Conservation (phyloP, 1,140 invertebrate species). For the Drosophila baimaii region DNA sequence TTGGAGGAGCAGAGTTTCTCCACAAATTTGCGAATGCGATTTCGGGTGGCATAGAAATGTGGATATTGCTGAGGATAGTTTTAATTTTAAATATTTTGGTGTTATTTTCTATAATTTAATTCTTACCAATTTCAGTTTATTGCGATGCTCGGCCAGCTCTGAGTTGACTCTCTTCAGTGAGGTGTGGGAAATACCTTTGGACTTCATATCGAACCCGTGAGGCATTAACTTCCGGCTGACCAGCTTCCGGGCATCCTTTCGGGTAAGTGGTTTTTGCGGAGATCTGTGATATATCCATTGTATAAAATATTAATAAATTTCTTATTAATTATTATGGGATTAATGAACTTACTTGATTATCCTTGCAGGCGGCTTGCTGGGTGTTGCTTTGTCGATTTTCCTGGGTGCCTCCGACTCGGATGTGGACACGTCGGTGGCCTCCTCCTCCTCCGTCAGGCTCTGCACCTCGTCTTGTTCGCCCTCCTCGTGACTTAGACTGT, state of each 20-base stretch:
- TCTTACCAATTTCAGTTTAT: conserved; percentile 66
- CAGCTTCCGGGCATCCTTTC: conserved; percentile 63
- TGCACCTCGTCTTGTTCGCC: conserved; percentile 22
- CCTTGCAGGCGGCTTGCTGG: conserved; percentile 9
- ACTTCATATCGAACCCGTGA: conserved; percentile 58
- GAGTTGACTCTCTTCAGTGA: conserved; percentile 50
- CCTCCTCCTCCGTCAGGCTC: conserved; percentile 37
- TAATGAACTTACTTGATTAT: conserved; percentile 32
- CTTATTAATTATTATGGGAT: not conserved
- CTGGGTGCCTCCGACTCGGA: conserved; percentile 47
- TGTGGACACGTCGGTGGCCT: conserved; percentile 34
- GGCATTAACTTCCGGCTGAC: conserved; percentile 50
- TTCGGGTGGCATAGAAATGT: conserved; percentile 74
- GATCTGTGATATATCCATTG: not conserved
- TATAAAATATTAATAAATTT: not conserved
- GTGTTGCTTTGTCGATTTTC: conserved; percentile 14
- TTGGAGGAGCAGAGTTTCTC: conserved; percentile 78
- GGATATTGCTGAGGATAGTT: conserved; percentile 51
- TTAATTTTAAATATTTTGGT: not conserved
- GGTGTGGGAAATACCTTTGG: conserved; percentile 49
- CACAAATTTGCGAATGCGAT: conserved; percentile 79
- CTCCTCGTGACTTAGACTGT: conserved; percentile 64
- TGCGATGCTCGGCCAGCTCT: conserved; percentile 60
- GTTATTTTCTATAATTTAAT: no score
- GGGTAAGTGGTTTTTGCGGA: conserved; percentile 47